Evolutionary conservation across 2,797 vertebrate species (phyloP).

Genomic region (Acestrorhynchus altus): DNA sequence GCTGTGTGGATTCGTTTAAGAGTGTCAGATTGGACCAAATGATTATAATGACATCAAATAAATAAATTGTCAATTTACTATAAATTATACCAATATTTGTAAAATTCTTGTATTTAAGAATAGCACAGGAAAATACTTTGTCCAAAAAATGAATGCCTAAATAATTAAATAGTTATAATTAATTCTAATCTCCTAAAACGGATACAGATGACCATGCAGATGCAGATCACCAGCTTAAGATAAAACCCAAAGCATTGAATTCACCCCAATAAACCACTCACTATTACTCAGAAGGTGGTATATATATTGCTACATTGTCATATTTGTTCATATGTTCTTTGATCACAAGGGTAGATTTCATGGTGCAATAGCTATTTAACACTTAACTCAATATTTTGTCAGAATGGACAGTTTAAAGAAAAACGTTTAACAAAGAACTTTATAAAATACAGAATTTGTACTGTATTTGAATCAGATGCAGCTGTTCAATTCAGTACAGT

Average conservation of each 20-base stretch:
- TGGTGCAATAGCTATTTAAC: not conserved
- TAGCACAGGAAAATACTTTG: not conserved
- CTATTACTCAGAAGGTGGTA: not conserved
- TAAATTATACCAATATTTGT: too few relatives aligned
- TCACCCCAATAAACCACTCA: not conserved
- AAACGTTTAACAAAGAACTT: not conserved
- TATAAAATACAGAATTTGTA: not conserved
- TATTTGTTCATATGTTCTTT: not conserved
- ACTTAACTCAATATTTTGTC: not conserved
- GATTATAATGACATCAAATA: too few relatives aligned
- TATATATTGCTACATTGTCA: not conserved
- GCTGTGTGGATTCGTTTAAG: too few relatives aligned
- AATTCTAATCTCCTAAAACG: not conserved
- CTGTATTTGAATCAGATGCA: not conserved
- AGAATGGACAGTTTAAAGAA: not conserved
- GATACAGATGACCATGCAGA: not conserved
- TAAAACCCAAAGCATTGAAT: not conserved
- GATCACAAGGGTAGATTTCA: not conserved
- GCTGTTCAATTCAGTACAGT: not conserved
- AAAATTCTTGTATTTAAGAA: too few relatives aligned
- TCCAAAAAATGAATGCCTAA: too few relatives aligned
- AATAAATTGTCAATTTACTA: too few relatives aligned
- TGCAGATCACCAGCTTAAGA: not conserved
- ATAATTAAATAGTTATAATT: too few relatives aligned
- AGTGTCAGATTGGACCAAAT: too few relatives aligned